phyloP scores from a whole-genome alignment of 2,888 invertebrate genomes.

The Platycnemis pennipes region DNA sequence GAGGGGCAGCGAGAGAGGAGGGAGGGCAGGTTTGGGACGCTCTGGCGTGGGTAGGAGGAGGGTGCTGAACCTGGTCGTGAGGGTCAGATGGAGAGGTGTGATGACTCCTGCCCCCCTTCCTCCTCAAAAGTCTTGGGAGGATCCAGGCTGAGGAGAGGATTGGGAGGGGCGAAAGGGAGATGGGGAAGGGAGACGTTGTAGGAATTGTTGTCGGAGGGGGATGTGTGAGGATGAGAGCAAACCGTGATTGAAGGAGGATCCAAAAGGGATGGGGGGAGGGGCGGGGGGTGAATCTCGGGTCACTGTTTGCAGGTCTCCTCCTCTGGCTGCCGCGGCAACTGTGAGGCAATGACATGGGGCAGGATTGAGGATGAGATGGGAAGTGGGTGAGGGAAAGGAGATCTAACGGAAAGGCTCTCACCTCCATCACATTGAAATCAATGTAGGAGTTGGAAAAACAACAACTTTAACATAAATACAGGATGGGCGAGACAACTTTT shows the following conservation, averaged over 20 bases:
- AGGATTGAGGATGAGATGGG: no score
- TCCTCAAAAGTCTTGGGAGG: background rate
- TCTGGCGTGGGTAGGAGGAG: background rate
- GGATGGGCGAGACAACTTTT: background rate
- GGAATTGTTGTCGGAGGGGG: background rate
- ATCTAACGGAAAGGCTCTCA: background rate
- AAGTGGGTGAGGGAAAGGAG: no score
- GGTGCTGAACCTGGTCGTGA: background rate
- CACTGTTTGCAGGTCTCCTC: background rate
- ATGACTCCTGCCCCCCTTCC: background rate
- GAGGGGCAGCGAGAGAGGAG: background rate
- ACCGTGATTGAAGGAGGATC: slow-evolving; percentile 9
- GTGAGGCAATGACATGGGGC: no score
- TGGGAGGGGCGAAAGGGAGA: background rate
- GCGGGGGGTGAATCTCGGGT: background rate
- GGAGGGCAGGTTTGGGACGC: background rate
- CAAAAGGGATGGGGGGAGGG: no score
- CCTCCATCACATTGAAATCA: background rate
- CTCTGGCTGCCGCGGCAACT: no score
- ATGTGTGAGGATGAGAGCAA: background rate
- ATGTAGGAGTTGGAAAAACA: background rate
- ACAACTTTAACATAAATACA: background rate
- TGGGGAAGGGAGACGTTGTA: background rate
- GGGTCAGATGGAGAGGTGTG: background rate
- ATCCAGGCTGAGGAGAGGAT: no score